Evolutionary conservation across 2,888 invertebrate genomes (phyloP).

Genomic region (Nomada fabriciana): DNA sequence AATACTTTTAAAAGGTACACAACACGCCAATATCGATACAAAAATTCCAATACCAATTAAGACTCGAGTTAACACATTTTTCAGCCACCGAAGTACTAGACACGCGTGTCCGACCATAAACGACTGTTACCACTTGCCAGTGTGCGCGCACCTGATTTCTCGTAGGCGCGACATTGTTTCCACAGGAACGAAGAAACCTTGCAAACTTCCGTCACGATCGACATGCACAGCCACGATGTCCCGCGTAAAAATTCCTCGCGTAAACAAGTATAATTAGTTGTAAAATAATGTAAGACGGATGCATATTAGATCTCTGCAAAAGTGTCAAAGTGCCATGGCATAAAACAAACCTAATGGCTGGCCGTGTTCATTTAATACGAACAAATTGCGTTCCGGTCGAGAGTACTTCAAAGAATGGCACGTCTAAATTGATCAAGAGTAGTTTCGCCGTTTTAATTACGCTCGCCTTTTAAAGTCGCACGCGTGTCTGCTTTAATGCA

Average conservation of each 20-base stretch:
- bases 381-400: constrained; percentile 35
- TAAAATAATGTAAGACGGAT: too few relatives aligned
- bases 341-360: constrained; percentile 22
- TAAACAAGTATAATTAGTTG: neutral
- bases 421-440: constrained; percentile 50
- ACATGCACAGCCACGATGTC: neutral
- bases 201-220: neutral
- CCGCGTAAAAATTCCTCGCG: neutral
- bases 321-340: neutral
- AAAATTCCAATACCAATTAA: neutral
- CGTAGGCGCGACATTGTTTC: constrained; percentile 14
- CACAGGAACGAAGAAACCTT: neutral
- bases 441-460: constrained; percentile 55
- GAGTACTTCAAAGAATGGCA: constrained; percentile 40
- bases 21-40: neutral
- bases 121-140: constrained; percentile 14
- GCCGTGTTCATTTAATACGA: constrained; percentile 21
- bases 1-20: neutral
- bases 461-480: constrained; percentile 35
- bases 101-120: constrained; percentile 6
- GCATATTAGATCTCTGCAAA: neutral
- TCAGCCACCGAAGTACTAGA: neutral
- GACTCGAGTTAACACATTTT: neutral
- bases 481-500: constrained; percentile 42
- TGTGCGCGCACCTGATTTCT: neutral